Evolutionary conservation across 2,888 invertebrate genomes (phyloP).

Genomic region (Ctena decussata): DNA sequence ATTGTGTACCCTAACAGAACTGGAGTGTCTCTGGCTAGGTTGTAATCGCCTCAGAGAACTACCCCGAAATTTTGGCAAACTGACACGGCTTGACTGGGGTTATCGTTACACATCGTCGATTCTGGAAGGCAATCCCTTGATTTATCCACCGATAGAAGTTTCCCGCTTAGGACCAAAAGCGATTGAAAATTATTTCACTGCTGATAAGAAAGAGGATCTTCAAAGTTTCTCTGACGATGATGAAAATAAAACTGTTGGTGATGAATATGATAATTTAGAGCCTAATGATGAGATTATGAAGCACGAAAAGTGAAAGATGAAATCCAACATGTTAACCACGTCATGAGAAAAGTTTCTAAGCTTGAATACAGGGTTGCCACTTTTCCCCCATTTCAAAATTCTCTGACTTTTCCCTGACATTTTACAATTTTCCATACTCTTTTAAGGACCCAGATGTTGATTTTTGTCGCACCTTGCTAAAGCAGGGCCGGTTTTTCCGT

Average conservation of each 20-base stretch:
- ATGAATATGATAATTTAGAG: not conserved
- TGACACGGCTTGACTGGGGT: slow-evolving; percentile 85
- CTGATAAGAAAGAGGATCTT: not conserved
- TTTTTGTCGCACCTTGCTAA: too few species aligned
- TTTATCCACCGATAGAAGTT: slow-evolving; percentile 85
- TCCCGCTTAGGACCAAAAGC: slow-evolving; percentile 84
- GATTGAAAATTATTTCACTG: slow-evolving; percentile 80
- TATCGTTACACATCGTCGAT: slow-evolving; percentile 81
- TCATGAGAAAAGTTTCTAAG: too few species aligned
- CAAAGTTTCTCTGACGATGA: not conserved
- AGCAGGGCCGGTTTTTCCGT: too few species aligned
- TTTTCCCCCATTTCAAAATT: too few species aligned
- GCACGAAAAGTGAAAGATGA: too few species aligned
- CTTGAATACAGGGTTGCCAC: too few species aligned
- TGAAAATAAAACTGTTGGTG: not conserved
- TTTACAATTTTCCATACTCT: too few species aligned
- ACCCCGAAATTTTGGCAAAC: slow-evolving; percentile 82
- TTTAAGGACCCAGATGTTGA: too few species aligned
- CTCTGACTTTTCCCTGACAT: too few species aligned
- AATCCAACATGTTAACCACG: too few species aligned
- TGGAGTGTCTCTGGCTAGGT: slow-evolving; percentile 87
- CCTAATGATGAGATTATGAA: too few species aligned
- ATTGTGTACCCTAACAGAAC: slow-evolving; percentile 83
- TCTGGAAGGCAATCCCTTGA: slow-evolving; percentile 84
- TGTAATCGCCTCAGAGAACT: slow-evolving; percentile 84